These are phyloP conservation scores for Pollenia amentaria DNA, from an alignment of 2,888 invertebrate species.

Conservation along the genomic window DNA sequence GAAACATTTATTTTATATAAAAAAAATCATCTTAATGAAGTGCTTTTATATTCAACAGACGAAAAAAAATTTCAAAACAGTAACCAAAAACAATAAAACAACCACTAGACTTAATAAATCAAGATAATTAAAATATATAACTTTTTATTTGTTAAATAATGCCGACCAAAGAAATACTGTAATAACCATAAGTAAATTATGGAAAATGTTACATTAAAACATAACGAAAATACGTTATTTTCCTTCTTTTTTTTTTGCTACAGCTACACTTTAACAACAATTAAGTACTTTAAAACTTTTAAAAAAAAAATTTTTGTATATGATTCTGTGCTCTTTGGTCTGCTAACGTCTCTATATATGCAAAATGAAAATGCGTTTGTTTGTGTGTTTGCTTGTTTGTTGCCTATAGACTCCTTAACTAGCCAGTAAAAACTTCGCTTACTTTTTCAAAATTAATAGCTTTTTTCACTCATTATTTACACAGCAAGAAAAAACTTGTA, in stretches of 20 bases:
- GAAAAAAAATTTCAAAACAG: background rate
- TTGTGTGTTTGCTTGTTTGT: too few relatives aligned
- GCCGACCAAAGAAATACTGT: background rate
- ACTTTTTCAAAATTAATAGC: too few relatives aligned
- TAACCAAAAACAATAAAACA: background rate
- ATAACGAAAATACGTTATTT: background rate
- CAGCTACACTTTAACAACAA: background rate
- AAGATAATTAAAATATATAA: conserved; percentile 17
- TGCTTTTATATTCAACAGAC: conserved; percentile 3
- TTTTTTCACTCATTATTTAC: too few relatives aligned
- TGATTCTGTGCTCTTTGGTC: too few relatives aligned
- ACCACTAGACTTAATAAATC: conserved; percentile 1
- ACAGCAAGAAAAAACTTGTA: too few relatives aligned
- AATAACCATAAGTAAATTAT: conserved; percentile 6
- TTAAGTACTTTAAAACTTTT: background rate
- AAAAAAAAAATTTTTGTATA: background rate
- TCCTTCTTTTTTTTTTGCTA: too few relatives aligned
- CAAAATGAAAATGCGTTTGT: too few relatives aligned
- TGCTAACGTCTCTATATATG: too few relatives aligned
- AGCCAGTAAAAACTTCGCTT: too few relatives aligned
- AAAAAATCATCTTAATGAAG: background rate
- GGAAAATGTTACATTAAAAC: background rate
- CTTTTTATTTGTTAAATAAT: conserved; percentile 6
- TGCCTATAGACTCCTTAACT: too few relatives aligned
- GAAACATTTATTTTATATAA: too few relatives aligned